phyloP scores from a whole-genome alignment of 1,140 invertebrate genomes.

The Heliothis subflexa region DNA sequence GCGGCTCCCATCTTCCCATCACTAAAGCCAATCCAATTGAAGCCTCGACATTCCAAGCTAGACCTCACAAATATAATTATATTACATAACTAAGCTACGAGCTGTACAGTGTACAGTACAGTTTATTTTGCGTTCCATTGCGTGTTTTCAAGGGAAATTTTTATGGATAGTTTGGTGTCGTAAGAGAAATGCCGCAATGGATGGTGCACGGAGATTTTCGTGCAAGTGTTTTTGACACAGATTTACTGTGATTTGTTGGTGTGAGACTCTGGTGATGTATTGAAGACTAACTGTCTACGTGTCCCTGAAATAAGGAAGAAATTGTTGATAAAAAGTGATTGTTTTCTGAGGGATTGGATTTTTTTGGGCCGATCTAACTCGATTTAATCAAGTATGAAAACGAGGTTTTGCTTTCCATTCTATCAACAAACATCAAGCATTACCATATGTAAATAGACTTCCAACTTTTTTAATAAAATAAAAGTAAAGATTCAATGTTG shows the following conservation, averaged over 20 bases:
- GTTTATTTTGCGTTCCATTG: conserved; percentile 12
- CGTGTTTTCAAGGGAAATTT: not conserved
- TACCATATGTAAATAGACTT: too few species aligned
- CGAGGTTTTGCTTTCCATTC: too few species aligned
- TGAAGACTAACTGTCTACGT: conserved; percentile 10
- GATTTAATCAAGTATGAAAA: too few species aligned
- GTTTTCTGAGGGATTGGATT: not conserved
- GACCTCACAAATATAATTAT: conserved; percentile 4
- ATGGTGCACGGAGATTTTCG: conserved; percentile 12
- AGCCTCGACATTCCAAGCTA: not conserved
- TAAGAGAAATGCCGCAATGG: conserved; percentile 6
- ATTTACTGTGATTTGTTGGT: not conserved
- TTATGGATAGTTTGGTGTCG: not conserved
- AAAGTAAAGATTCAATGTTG: too few species aligned
- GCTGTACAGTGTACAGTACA: not conserved
- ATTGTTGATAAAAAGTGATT: not conserved
- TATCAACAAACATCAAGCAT: too few species aligned
- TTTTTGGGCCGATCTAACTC: too few species aligned
- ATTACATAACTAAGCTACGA: conserved; percentile 2
- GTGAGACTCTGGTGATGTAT: conserved; percentile 11
- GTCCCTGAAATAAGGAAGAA: conserved; percentile 12
- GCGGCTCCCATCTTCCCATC: not conserved
- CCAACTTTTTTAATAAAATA: too few species aligned
- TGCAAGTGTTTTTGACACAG: conserved; percentile 9
- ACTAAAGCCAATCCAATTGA: not conserved